phyloP scores from a whole-genome alignment of 2,888 invertebrate genomes.

The Monoplex corrugatus region DNA sequence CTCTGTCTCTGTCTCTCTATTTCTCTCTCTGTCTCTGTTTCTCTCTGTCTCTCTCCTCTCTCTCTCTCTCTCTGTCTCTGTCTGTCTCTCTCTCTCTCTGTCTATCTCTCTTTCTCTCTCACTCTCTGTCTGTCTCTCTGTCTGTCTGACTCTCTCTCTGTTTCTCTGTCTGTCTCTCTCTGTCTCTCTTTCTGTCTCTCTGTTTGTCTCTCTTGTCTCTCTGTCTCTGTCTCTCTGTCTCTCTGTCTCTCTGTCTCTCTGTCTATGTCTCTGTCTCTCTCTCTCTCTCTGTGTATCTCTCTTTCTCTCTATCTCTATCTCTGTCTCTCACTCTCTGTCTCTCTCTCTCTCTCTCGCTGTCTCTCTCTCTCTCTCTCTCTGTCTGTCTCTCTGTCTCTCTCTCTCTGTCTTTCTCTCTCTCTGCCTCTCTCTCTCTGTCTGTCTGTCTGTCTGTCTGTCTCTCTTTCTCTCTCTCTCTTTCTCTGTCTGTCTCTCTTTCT shows the following conservation, averaged over 20 bases:
- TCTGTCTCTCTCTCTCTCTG: not conserved
- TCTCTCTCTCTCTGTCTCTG: not conserved
- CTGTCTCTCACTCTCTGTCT: slow-evolving; percentile 6
- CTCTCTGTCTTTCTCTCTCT: not conserved
- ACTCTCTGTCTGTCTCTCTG: slow-evolving; percentile 4
- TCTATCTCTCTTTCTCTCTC: not conserved
- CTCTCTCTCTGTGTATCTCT: not conserved
- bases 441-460: not conserved
- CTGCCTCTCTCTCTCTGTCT: not conserved
- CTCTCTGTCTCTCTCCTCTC: not conserved
- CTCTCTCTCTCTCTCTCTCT: slow-evolving; percentile 7
- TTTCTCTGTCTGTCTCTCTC: not conserved
- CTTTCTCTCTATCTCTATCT: not conserved
- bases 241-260: too few species aligned
- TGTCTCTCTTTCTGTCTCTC: not conserved
- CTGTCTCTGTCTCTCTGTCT: too few species aligned
- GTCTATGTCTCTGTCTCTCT: too few species aligned
- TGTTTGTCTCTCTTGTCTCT: not conserved
- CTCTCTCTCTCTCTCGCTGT: not conserved
- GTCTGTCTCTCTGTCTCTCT: not conserved
- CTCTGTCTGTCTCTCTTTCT: slow-evolving; percentile 3
- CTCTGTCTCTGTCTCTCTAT: slow-evolving; percentile 4
- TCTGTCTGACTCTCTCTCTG: not conserved
- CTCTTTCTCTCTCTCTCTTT: not conserved
- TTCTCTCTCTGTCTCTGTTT: not conserved